Conservation (phyloP, 2,113 vertebrate genomes). For the Bagarius yarrelli region DNA sequence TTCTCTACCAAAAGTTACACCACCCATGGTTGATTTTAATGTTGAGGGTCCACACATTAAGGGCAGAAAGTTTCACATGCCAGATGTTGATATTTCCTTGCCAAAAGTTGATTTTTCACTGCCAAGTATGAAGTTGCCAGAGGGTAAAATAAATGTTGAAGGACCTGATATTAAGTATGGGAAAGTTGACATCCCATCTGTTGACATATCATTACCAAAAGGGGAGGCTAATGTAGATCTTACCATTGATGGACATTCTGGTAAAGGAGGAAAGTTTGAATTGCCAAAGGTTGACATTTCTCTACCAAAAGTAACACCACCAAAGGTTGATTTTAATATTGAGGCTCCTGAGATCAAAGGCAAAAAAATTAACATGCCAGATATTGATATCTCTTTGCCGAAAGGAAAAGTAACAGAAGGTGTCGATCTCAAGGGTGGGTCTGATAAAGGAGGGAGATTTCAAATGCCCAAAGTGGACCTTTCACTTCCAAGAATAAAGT, state of each 20-base stretch:
- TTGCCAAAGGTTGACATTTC: slow-evolving; percentile 56
- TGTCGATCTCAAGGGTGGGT: no score
- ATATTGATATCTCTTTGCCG: slow-evolving; percentile 55
- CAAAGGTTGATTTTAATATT: slow-evolving; percentile 24
- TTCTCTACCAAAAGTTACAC: slow-evolving; percentile 57
- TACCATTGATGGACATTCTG: slow-evolving; percentile 5
- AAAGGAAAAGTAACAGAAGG: no score
- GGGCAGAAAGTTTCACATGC: neutral
- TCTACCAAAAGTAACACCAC: slow-evolving; percentile 56
- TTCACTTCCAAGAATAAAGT: no score
- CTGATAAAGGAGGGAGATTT: no score
- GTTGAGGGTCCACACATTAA: slow-evolving; percentile 11
- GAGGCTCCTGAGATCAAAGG: slow-evolving; percentile 38
- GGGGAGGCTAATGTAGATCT: slow-evolving; percentile 38
- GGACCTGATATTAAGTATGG: no score
- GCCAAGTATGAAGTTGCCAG: no score
- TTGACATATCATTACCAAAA: slow-evolving; percentile 56
- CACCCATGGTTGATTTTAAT: neutral
- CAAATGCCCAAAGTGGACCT: no score
- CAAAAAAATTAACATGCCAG: no score
- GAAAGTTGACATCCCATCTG: no score
- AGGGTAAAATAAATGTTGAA: no score
- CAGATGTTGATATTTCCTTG: slow-evolving; percentile 48
- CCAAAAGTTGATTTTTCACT: no score
- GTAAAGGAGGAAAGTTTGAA: slow-evolving; percentile 37